These are phyloP conservation scores for Lichenostomus cassidix DNA, from an alignment of 2,113 vertebrate genomes.

Conservation along the genomic window DNA sequence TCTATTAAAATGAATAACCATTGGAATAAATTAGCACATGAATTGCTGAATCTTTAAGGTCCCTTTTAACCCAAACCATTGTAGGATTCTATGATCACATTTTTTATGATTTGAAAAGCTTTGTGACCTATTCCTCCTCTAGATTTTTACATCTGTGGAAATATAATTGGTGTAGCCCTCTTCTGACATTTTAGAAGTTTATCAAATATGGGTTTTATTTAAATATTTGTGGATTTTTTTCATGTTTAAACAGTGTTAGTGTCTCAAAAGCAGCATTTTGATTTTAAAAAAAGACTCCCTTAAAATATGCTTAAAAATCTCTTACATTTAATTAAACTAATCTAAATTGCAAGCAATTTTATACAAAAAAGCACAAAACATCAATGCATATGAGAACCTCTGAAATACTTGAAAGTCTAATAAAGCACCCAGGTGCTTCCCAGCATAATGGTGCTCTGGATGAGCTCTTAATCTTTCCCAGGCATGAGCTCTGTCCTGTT, in stretches of 20 bases:
- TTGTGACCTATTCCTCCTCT: not conserved
- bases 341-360: not conserved
- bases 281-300: not conserved
- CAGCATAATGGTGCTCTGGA: not conserved
- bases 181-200: not conserved
- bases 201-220: not conserved
- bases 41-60: conserved; percentile 4
- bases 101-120: not conserved
- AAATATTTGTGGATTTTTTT: not conserved
- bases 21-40: conserved; percentile 18
- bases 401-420: not conserved
- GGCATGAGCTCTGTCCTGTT: not conserved
- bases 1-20: not conserved
- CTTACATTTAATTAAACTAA: not conserved
- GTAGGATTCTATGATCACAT: not conserved
- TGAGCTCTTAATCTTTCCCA: not conserved
- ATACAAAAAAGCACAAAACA: not conserved
- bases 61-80: not conserved
- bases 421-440: not conserved
- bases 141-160: not conserved
- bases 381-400: not conserved
- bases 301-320: not conserved
- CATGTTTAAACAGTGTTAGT: not conserved
- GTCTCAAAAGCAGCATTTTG: not conserved
- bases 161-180: not conserved